Base-by-base conservation (phyloP, 1,140 invertebrate species). In the Ceratina calcarata region DNA sequence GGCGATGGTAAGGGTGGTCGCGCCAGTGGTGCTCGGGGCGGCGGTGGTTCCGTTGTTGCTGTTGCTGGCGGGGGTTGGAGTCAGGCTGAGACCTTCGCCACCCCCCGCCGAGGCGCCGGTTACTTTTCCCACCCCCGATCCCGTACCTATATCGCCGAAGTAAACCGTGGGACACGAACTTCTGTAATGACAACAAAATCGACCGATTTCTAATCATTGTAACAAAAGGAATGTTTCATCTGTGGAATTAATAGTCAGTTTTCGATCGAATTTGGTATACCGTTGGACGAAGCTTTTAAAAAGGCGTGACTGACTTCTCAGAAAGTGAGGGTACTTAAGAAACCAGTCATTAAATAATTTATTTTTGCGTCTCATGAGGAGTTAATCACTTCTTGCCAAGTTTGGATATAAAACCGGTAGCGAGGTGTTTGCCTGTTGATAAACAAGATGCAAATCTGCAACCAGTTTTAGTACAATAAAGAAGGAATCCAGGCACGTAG, bases 91-190 rank as follows among this genome's bases (percentile, higher is more conserved):
- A 77, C 73, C 81, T 82, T 86, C 80, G 72, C 82, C 86, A 80
- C 74, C 83, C 78, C 86, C 88, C 81, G 87, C 80, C 87, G 90
- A 86, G 85, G 58, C 74, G 71, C 60, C 60, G 64, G 81, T 83
- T 74, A 86, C 55, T 80, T 87, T 85, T 84, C 84, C 88, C 86
- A 89, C 86, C 80, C 84, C 88, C 69, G 86, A 81, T 32, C 85
- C 88, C 74, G 78, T 80, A 61, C 77, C 78, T 84, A 89, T 88
- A 76, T 92, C 90, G 80, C 88, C 89, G 78, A 92, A 92, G 84
- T 92, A 91, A 66, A 91, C 87, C 77, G 89, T 88, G 53, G 91
- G 81, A 83, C 89, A 91, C 70, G 89, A 90, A 85, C 80, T 90
- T 88, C 91, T 92, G 87, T 13, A 90, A 89, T 20, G 51, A 68